Evolutionary conservation across 2,797 vertebrate species (phyloP).

Genomic region (Molossus alvarezi): DNA sequence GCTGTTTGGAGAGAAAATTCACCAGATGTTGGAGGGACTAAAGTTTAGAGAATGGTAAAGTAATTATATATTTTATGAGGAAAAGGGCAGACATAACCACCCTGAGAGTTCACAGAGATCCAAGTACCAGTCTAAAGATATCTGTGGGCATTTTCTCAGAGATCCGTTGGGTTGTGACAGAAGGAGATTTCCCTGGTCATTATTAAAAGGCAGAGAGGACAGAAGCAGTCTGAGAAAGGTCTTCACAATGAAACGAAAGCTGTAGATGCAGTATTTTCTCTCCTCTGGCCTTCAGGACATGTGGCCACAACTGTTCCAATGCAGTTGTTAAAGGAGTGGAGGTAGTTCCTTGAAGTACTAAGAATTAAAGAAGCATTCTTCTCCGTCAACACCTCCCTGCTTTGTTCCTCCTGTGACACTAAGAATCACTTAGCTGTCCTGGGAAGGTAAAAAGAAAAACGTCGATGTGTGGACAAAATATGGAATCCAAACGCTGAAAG

Average conservation of each 20-base stretch:
- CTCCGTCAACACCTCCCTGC: background rate
- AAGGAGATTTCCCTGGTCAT: background rate
- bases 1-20: background rate
- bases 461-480: background rate
- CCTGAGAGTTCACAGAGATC: background rate
- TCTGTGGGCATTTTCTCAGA: background rate
- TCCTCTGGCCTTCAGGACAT: background rate
- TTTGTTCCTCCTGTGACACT: background rate
- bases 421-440: background rate
- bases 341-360: background rate
- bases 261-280: background rate
- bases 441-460: background rate
- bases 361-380: background rate
- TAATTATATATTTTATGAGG: constrained; percentile 45
- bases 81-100: background rate
- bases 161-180: background rate
- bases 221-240: background rate
- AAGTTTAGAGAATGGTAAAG: background rate
- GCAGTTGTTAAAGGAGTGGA: background rate
- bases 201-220: background rate
- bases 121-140: background rate
- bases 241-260: background rate
- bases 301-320: background rate
- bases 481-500: background rate
- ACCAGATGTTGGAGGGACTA: background rate